phyloP scores from a whole-genome alignment of 2,888 invertebrate species.

The Cataglyphis livida region DNA sequence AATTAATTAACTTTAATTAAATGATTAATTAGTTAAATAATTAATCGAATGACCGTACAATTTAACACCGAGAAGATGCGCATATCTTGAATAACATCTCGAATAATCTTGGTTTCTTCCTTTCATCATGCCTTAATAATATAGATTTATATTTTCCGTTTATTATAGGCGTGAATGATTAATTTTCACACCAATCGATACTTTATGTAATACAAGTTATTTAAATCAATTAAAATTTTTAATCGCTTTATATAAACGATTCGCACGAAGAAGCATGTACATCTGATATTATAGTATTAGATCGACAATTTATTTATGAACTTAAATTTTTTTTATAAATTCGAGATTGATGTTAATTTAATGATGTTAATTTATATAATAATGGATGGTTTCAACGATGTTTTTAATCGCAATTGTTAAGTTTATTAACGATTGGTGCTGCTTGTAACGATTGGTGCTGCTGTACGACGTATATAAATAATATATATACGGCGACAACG shows the following conservation, averaged over 20 bases:
- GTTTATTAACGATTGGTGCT: slow-evolving; percentile 69
- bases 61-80: slow-evolving; percentile 29
- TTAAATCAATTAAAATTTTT: background rate
- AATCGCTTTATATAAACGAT: background rate
- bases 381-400: background rate
- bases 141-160: background rate
- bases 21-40: slow-evolving; percentile 49
- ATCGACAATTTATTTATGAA: background rate
- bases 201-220: slow-evolving; percentile 6
- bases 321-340: background rate
- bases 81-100: background rate
- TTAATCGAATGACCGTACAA: slow-evolving; percentile 43
- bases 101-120: background rate
- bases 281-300: background rate
- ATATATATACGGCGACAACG: slow-evolving; percentile 37
- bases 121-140: background rate
- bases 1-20: slow-evolving; percentile 52
- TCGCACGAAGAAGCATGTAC: background rate
- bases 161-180: background rate
- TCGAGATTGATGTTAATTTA: background rate
- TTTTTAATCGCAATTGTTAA: slow-evolving; percentile 3
- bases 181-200: slow-evolving; percentile 6
- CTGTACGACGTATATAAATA: slow-evolving; percentile 50
- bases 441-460: slow-evolving; percentile 71
- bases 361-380: background rate